Conservation (phyloP, 2,113 vertebrate species). For the Pipa parva region DNA sequence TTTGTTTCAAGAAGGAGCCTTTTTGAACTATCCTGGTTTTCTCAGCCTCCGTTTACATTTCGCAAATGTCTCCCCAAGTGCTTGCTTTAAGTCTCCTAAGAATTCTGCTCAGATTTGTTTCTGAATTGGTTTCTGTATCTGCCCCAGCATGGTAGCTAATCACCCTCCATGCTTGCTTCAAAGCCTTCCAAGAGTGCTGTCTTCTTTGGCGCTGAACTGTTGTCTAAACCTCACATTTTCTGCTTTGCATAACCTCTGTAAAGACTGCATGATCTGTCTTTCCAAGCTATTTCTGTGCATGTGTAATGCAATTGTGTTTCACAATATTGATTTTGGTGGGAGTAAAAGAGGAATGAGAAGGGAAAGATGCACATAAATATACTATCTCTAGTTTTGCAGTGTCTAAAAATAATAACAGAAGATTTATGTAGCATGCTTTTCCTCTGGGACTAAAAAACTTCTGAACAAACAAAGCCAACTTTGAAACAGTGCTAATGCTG, state of each 20-base stretch:
- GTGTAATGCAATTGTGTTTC: too few species aligned
- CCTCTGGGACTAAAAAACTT: too few species aligned
- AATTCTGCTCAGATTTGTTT: background rate
- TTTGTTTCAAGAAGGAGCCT: slow-evolving; percentile 26
- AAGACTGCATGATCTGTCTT: background rate
- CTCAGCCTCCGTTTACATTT: background rate
- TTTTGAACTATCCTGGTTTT: background rate
- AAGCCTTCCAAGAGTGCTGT: background rate
- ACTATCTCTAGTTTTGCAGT: too few species aligned
- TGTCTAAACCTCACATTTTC: background rate
- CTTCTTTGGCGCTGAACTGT: background rate
- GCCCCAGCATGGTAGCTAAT: background rate
- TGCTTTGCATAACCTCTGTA: background rate
- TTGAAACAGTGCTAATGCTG: too few species aligned
- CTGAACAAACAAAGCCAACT: too few species aligned
- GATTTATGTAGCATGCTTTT: too few species aligned
- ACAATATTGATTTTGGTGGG: too few species aligned
- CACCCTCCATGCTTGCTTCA: background rate
- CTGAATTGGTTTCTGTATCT: background rate
- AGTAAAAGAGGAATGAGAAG: too few species aligned
- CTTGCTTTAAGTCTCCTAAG: background rate
- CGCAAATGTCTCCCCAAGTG: background rate
- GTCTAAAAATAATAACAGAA: too few species aligned
- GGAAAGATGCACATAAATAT: too few species aligned
- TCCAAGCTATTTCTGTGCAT: background rate